Conservation (phyloP, 1,140 invertebrate species). For the Phocides pigmalion region DNA sequence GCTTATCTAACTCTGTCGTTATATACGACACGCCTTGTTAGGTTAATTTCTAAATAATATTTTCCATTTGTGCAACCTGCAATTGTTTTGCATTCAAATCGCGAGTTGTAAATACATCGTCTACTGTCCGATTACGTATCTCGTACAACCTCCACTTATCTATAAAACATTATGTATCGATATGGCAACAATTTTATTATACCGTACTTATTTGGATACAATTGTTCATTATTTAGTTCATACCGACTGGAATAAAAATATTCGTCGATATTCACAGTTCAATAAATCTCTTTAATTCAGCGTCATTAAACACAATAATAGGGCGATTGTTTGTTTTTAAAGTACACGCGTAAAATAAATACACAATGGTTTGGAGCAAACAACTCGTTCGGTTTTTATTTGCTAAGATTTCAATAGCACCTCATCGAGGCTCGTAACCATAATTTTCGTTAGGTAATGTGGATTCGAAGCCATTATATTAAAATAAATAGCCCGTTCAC, state of each 20-base stretch:
- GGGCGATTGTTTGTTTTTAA: constrained; percentile 2
- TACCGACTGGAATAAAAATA: neutral
- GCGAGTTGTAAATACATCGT: constrained; percentile 65
- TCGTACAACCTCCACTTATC: constrained; percentile 64
- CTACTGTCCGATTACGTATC: constrained; percentile 64
- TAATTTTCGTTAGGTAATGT: constrained; percentile 68
- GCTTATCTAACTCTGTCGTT: constrained; percentile 61
- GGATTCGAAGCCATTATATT: constrained; percentile 64
- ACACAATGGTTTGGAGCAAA: constrained; percentile 6
- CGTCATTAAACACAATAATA: neutral
- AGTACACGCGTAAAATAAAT: constrained; percentile 2
- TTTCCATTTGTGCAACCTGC: constrained; percentile 60
- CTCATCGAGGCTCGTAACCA: constrained; percentile 52
- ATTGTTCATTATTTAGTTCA: constrained; percentile 36
- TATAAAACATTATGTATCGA: constrained; percentile 51
- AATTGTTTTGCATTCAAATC: constrained; percentile 76
- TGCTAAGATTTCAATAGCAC: constrained; percentile 53
- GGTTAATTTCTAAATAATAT: constrained; percentile 61
- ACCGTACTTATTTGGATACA: constrained; percentile 45
- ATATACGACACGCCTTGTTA: constrained; percentile 70
- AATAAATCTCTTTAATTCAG: constrained; percentile 1
- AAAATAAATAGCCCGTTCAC: constrained; percentile 71
- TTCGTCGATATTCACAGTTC: neutral
- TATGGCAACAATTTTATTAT: constrained; percentile 61
- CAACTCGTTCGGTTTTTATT: constrained; percentile 30